These are phyloP conservation scores for Drosophila mercatorum DNA, from an alignment of 2,888 invertebrate genomes.

Conservation along the genomic window DNA sequence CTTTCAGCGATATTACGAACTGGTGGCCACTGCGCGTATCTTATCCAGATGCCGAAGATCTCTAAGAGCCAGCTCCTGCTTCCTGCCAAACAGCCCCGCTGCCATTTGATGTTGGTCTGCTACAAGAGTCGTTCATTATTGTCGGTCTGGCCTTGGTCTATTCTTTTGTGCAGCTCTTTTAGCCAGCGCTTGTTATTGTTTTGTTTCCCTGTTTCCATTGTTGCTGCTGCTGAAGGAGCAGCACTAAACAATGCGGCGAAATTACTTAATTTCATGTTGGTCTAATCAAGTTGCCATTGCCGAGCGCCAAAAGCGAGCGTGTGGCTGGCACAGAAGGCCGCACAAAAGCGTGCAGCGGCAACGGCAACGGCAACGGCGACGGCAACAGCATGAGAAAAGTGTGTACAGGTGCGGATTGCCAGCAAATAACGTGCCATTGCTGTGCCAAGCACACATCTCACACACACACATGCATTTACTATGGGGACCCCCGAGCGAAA, in stretches of 20 bases:
- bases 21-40: background rate
- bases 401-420: constrained; percentile 42
- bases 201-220: constrained; percentile 45
- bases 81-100: background rate
- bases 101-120: constrained; percentile 7
- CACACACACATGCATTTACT: constrained; percentile 9
- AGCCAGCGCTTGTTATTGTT: constrained; percentile 49
- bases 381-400: constrained; percentile 20
- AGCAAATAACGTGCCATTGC: constrained; percentile 57
- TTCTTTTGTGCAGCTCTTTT: constrained; percentile 46
- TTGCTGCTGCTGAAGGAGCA: constrained; percentile 43
- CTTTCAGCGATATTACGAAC: background rate
- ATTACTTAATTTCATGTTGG: constrained; percentile 81
- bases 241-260: constrained; percentile 73
- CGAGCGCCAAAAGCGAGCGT: constrained; percentile 43
- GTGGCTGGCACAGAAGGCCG: constrained; percentile 60
- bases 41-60: constrained; percentile 5
- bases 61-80: background rate
- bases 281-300: constrained; percentile 81
- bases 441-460: constrained; percentile 50
- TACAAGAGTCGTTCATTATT: constrained; percentile 42
- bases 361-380: constrained; percentile 23
- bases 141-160: constrained; percentile 42
- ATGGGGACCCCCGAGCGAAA: constrained; percentile 19
- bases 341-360: constrained; percentile 61